These are phyloP conservation scores for Drosophila paucipuncta DNA, from an alignment of 2,888 invertebrate genomes.

Conservation along the genomic window DNA sequence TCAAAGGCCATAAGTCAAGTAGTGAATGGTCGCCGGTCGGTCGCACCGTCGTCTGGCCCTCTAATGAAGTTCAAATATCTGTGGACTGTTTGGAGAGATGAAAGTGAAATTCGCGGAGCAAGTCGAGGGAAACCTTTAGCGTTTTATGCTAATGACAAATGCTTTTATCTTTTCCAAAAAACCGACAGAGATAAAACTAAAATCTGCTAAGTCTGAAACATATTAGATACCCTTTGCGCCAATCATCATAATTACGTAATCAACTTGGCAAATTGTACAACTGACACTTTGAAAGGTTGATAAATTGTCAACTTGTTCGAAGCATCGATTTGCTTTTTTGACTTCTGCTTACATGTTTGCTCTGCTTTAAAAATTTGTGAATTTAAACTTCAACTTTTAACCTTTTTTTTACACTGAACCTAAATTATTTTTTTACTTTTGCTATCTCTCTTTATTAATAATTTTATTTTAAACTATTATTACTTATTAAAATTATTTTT, in stretches of 20 bases:
- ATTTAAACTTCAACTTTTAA: background rate
- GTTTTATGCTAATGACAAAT: constrained; percentile 81
- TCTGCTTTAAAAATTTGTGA: background rate
- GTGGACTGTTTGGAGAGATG: constrained; percentile 38
- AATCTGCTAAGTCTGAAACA: constrained; percentile 51
- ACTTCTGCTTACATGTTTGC: background rate
- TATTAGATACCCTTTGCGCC: constrained; percentile 43
- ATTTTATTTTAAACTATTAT: background rate
- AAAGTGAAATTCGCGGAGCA: constrained; percentile 26
- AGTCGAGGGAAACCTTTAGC: constrained; percentile 55
- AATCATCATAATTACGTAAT: constrained; percentile 13
- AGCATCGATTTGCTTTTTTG: background rate
- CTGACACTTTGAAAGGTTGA: background rate
- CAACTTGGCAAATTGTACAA: constrained; percentile 2
- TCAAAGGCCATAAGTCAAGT: constrained; percentile 36
- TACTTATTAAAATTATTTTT: background rate
- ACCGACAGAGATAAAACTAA: constrained; percentile 26
- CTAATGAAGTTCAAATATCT: constrained; percentile 79
- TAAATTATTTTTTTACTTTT: no score
- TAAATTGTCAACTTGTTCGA: background rate
- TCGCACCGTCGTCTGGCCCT: constrained; percentile 20
- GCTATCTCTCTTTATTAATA: background rate
- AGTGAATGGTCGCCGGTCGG: constrained; percentile 14
- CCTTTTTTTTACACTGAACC: background rate
- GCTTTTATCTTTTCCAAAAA: constrained; percentile 70